Percentiles rank a stretch among this genome's conserved stretches.
phyloP scores from a whole-genome alignment of 2,888 invertebrate species.

The Eupithecia tripunctaria region DNA sequence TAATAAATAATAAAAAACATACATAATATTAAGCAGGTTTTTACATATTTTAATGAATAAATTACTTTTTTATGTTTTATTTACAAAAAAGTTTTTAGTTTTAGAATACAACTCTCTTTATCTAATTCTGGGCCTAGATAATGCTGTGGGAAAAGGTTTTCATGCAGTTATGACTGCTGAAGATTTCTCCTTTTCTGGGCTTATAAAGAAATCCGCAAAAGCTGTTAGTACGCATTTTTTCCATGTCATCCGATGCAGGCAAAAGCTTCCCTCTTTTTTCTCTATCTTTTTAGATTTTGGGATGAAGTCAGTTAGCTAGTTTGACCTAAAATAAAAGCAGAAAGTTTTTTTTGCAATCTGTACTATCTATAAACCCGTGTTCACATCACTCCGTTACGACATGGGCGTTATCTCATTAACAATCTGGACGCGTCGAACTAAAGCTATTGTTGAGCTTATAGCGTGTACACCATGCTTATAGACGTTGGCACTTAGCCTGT shows the following conservation, averaged over 20 bases:
- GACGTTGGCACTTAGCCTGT: constrained; percentile 7
- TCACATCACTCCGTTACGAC: constrained; percentile 63
- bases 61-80: too few species aligned
- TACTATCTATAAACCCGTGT: constrained; percentile 52
- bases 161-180: neutral
- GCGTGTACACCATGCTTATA: constrained; percentile 22
- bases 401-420: constrained; percentile 69
- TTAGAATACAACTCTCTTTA: too few species aligned
- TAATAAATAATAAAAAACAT: too few species aligned
- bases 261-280: neutral
- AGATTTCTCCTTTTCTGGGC: neutral
- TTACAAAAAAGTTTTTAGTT: too few species aligned
- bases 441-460: constrained; percentile 38
- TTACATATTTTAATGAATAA: too few species aligned
- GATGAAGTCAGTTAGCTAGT: neutral
- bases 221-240: neutral
- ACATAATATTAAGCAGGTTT: too few species aligned
- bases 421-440: constrained; percentile 59
- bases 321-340: neutral
- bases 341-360: constrained; percentile 37
- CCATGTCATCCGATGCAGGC: neutral
- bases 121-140: too few species aligned
- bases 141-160: neutral
- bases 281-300: neutral
- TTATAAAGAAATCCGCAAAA: neutral